Base-by-base conservation (phyloP, 1,140 invertebrate genomes). In the Pseudomyrmex gracilis region DNA sequence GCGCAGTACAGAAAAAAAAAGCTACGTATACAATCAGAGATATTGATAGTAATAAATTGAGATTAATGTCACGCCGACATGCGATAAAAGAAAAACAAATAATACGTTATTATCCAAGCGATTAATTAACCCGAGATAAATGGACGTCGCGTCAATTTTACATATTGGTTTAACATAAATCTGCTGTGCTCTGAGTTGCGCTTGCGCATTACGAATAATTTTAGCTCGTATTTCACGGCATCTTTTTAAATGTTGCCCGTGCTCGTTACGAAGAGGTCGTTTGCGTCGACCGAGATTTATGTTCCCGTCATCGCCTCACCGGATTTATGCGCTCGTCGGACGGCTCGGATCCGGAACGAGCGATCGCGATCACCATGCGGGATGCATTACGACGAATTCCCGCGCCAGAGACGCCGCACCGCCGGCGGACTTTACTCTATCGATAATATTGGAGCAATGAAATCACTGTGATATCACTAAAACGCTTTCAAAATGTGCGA, bases 401-500 rank as follows among this genome's bases (percentile, higher is more conserved):
- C 82, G 87, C 85, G 71, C 43, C 55, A 58, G 15, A 49, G 53
- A 73, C 43, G 53, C 66, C 84, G 89, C 85, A 60, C 86, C 82
- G 89, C 90, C 89, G 78, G 89, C 90, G 89, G 20, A 92, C 22
- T 71, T 80, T 80, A 92, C 91, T 93, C 92, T 93, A 93, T 93
- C 90, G 91, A 94, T 94, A 93, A 93, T 93, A 94, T 94, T 94
- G 93, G 93, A 94, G 93, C 93, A 94, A 94, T 94, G 93, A 94
- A 94, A 93, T 94, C 93, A 94, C 93, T 94, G 93, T 94, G 93
- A 94, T 94, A 94, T 94, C 93, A 93, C 93, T 94, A 93, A 94
- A 94, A 93, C 93, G 93, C 93, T 94, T 94, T 94, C 91, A 93
- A 94, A 90, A 87, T 93, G 91, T 93, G 90, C 91, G 90, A 91